Evolutionary conservation across 2,797 vertebrate species (phyloP).

Genomic region (Enteromius fasciolatus): DNA sequence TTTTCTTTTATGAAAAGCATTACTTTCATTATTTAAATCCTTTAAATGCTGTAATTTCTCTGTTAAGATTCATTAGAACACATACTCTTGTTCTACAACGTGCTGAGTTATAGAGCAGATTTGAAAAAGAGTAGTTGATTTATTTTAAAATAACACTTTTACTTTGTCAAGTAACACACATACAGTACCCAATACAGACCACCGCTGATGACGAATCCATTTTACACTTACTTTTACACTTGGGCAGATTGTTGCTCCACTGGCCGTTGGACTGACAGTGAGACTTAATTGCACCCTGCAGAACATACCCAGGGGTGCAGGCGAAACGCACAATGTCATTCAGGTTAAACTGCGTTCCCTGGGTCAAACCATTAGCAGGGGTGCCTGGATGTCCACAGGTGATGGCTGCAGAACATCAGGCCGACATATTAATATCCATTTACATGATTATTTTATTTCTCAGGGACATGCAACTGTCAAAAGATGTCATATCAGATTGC

Average conservation of each 20-base stretch:
- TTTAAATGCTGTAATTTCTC: slow-evolving; percentile 5
- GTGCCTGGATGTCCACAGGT: slow-evolving; percentile 98
- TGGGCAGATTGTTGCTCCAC: slow-evolving; percentile 90
- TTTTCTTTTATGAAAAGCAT: background rate
- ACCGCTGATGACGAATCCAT: background rate
- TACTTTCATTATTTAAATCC: background rate
- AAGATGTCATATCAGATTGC: background rate
- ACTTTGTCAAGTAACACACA: background rate
- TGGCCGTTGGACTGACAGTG: slow-evolving; percentile 92
- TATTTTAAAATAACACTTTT: slow-evolving; percentile 19
- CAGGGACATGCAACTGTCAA: background rate
- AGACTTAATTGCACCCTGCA: slow-evolving; percentile 86
- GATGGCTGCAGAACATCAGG: slow-evolving; percentile 80
- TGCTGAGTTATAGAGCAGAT: slow-evolving; percentile 22
- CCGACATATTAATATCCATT: slow-evolving; percentile 5
- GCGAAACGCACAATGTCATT: slow-evolving; percentile 90
- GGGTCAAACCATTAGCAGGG: slow-evolving; percentile 88
- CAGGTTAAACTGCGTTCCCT: slow-evolving; percentile 93
- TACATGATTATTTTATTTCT: background rate
- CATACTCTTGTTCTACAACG: background rate
- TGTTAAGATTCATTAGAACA: slow-evolving; percentile 4
- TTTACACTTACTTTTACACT: slow-evolving; percentile 90
- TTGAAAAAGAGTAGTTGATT: slow-evolving; percentile 10
- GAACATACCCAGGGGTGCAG: slow-evolving; percentile 88
- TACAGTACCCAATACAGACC: background rate